Percentiles rank a stretch among this genome's conserved stretches.
phyloP scores from a whole-genome alignment of 2,888 invertebrate genomes.

The Ypsolopha sequella region DNA sequence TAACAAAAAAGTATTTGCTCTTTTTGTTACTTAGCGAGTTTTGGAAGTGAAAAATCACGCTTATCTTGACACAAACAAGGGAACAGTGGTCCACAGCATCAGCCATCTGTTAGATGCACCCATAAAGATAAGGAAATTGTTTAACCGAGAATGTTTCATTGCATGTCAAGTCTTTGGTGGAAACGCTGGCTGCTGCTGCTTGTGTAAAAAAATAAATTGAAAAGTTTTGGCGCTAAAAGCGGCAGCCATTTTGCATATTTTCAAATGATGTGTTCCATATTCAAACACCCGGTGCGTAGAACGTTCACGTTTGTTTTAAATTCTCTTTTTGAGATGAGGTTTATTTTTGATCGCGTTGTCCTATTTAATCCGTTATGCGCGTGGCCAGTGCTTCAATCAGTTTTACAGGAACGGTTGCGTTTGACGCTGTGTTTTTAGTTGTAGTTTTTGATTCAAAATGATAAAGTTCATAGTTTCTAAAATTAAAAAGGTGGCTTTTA shows the following conservation, averaged over 20 bases:
- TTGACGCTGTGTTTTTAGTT: constrained; percentile 52
- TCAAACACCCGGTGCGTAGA: constrained; percentile 59
- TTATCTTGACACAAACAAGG: constrained; percentile 57
- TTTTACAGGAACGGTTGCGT: constrained; percentile 53
- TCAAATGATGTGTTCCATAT: constrained; percentile 65
- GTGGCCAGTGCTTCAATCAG: constrained; percentile 55
- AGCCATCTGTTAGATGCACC: constrained; percentile 68
- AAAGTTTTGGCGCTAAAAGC: constrained; percentile 43
- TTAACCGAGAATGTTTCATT: constrained; percentile 56
- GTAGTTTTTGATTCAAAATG: constrained; percentile 23
- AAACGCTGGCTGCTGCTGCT: constrained; percentile 40
- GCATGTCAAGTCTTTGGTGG: constrained; percentile 45
- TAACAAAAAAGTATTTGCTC: constrained; percentile 14
- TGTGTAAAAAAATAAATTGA: constrained; percentile 1
- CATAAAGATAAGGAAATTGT: constrained; percentile 65
- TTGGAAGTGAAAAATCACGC: constrained; percentile 67
- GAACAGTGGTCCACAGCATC: constrained; percentile 50
- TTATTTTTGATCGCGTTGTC: constrained; percentile 69
- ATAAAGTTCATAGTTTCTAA: constrained; percentile 29
- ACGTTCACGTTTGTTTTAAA: constrained; percentile 47
- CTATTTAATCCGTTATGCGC: constrained; percentile 67
- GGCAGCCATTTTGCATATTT: constrained; percentile 62
- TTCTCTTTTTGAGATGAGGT: constrained; percentile 62
- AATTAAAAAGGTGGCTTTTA: constrained; percentile 43
- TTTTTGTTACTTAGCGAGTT: constrained; percentile 55